Evolutionary conservation across 2,888 invertebrate species (phyloP).

Genomic region (Cheilosia pagana): DNA sequence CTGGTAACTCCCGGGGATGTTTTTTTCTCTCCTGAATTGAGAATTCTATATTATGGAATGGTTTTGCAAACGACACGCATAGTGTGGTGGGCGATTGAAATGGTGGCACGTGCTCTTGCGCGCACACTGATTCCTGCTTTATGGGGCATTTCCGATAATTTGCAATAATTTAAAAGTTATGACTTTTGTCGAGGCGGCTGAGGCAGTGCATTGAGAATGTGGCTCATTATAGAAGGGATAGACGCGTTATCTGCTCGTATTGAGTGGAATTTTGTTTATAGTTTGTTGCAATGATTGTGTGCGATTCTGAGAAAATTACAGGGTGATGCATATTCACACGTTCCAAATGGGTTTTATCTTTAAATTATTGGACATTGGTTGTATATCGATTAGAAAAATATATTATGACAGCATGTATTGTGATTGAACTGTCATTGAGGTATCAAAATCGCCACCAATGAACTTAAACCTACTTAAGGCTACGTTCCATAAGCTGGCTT

Average conservation of each 20-base stretch:
- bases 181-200: constrained; percentile 10
- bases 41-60: constrained; percentile 1
- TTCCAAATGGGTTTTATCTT: background rate
- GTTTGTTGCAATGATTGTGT: constrained; percentile 3
- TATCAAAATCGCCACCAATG: no score
- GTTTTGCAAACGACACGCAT: background rate
- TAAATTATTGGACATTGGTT: no score
- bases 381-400: no score
- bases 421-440: no score
- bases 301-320: background rate
- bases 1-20: background rate
- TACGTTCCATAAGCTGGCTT: no score
- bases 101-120: constrained; percentile 42
- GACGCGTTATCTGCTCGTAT: constrained; percentile 41
- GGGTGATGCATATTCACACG: constrained; percentile 1
- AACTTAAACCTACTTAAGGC: no score
- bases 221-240: constrained; percentile 9
- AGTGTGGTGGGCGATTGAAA: constrained; percentile 12
- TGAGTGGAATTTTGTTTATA: constrained; percentile 28
- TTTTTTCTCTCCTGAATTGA: background rate
- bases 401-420: no score
- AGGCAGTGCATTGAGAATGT: constrained; percentile 9
- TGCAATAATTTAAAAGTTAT: constrained; percentile 34
- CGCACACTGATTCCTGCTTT: constrained; percentile 26
- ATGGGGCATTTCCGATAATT: constrained; percentile 43